These are phyloP conservation scores for Steinernema hermaphroditum DNA, from an alignment of 2,888 invertebrate species.

Conservation along the genomic window DNA sequence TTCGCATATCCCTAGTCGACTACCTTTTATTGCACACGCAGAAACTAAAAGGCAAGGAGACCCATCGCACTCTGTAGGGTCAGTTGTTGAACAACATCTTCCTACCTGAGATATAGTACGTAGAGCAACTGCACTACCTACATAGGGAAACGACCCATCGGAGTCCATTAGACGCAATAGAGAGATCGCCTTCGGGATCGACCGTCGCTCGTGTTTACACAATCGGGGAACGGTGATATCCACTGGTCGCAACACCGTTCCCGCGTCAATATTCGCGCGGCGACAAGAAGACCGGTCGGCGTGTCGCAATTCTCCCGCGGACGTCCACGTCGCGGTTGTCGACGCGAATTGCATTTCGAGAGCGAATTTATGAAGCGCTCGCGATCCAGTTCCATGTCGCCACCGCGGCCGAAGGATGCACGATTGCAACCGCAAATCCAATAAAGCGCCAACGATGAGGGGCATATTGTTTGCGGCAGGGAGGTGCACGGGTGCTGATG, in stretches of 20 bases:
- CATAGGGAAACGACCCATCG: too few species aligned
- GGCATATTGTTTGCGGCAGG: background rate
- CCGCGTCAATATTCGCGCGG: constrained; percentile 11
- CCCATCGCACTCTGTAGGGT: too few species aligned
- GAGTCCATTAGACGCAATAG: too few species aligned
- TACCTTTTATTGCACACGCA: too few species aligned
- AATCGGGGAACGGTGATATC: background rate
- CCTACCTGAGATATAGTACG: too few species aligned
- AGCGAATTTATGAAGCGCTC: constrained; percentile 16
- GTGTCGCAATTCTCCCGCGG: background rate
- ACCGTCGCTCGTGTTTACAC: background rate
- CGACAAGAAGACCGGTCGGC: background rate
- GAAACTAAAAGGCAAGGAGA: too few species aligned
- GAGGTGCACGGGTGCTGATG: background rate
- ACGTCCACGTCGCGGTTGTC: constrained; percentile 8
- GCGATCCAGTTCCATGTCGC: constrained; percentile 11
- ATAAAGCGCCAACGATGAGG: background rate
- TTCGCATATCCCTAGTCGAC: too few species aligned
- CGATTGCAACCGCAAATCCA: constrained; percentile 19
- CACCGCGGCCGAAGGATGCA: background rate
- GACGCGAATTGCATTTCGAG: constrained; percentile 21
- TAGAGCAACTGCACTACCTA: too few species aligned
- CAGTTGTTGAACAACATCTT: too few species aligned
- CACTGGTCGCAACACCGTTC: background rate
- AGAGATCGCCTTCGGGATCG: too few species aligned